These are phyloP conservation scores for Brachypodius melanocephalos DNA, from an alignment of 2,113 vertebrate genomes.

Conservation along the genomic window DNA sequence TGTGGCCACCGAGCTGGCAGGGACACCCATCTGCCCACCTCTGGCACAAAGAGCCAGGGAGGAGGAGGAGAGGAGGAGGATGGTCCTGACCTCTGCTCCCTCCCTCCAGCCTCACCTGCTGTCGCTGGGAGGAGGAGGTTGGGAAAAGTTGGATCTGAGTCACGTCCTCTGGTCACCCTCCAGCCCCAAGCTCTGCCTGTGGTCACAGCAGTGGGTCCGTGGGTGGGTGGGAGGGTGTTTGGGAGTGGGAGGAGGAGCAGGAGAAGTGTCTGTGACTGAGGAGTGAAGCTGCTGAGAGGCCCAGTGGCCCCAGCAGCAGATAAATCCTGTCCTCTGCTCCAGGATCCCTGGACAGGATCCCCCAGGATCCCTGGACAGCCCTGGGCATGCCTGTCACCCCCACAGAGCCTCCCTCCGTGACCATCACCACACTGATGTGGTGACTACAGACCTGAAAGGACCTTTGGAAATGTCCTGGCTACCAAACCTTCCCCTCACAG, in stretches of 20 bases:
- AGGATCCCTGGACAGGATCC: background rate
- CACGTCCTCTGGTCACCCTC: background rate
- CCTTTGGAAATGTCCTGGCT: background rate
- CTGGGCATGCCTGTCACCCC: background rate
- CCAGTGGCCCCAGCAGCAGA: rapidly evolving
- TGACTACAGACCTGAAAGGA: background rate
- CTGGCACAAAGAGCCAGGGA: background rate
- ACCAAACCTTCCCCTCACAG: background rate
- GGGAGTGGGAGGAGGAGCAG: background rate
- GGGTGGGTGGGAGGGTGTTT: no score
- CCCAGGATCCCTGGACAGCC: background rate
- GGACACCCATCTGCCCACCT: constrained; percentile 70
- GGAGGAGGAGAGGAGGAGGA: background rate
- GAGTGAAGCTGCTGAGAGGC: background rate
- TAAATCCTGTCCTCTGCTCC: background rate
- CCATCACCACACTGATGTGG: background rate
- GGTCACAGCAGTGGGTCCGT: rapidly evolving
- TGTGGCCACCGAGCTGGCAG: background rate
- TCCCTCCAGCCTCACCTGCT: background rate
- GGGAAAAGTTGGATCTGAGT: background rate
- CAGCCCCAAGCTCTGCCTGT: background rate
- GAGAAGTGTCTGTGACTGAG: rapidly evolving
- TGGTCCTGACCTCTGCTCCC: background rate
- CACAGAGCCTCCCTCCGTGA: no score
- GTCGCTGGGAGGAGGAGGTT: background rate